Base-by-base conservation (phyloP, 2,797 vertebrate species). In the Halcyon leucocephala region DNA sequence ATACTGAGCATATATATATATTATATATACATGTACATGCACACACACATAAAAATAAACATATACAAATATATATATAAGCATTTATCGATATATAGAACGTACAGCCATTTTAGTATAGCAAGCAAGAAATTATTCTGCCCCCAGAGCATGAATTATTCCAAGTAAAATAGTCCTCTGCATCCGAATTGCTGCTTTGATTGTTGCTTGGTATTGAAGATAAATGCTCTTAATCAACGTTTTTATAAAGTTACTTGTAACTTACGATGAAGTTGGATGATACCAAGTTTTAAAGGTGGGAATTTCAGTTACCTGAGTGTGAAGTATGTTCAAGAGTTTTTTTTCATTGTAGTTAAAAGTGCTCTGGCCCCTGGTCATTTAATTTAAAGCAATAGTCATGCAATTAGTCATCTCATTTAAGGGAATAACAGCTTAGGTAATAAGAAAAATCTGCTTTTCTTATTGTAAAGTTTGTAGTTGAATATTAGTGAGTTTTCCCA, bases 391-490 rank as follows among this genome's bases (percentile, higher is more conserved):
- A 88, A 87, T 54, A 90, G 71, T 85, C 69, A 55, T 33, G 76
- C 71, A 96, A 77, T 95, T 90, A 92, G 72, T 92, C 69, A 91
- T 86, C 42, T 71, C 69, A 83, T 90, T 70, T 73, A 90, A 86
- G 82, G 76, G 72, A 90, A 25, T 83, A 92, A 41, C 61, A 82
- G 24, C 65, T 95, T 5, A 37, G 67, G 81, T 86, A 89, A 82
- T 85, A 82, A 92, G 82, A 84, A 91, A 83, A 95, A 61, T 57
- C 61, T 90, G 72, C 14, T 81, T 86, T 76, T 86, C 37, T 1
- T 89, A 52, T 29, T 80, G 19, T 35, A 31, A 4, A 65, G 85
- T 57, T 93, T 67, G 44, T 82, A 64, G 89, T 37, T 91, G 31
- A 71, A 52, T 89, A 46, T 67, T 91, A 71, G 74, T 5, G 18